Base-by-base conservation (phyloP, 2,113 vertebrate genomes). In the Microtus richardsoni region DNA sequence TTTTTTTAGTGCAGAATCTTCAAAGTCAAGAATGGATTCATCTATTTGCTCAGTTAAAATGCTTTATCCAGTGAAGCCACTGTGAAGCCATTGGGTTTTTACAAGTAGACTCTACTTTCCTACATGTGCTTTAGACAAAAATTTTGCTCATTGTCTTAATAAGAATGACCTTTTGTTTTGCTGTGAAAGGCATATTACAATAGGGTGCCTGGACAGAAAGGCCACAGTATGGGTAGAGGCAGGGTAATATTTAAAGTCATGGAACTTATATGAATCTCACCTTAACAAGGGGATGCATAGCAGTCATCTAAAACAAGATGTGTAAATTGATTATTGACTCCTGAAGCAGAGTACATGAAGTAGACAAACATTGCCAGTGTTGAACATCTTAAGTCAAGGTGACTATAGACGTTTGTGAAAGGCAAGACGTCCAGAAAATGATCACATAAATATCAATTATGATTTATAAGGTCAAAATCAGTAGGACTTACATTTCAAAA, bases 391-490 rank as follows among this genome's bases (percentile, higher is more conserved):
- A 66, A 33, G 77, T 96, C 8, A 92, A 70, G 80, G 90, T 90
- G 33, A 71, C 66, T 71, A 0, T 13, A 75, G 12, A 60, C 58
- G 24, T 16, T 89, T 96, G 93, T 89, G 10, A 84, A 80, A 91
- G 7, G 16, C 62, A 89, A 60, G 19, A 28, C 7, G 39, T 88
- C 70, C 33, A 71, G 75, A 89, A 90, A 41, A 49, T 84, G 2
- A 75, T 71, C 7, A 44, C 1, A 71, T 85, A 26, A 11, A 4
- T 85, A 93, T 47, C 80, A 85, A 54, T 33, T 82, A 4, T 88
- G 41, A 85, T 77, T 85, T 88, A 60, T 66, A 70, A 77, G 19
- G 24, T 70, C 87, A 93, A 93, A 87, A 87, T 17, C 26, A 47
- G 8, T 30, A 47, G 47, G 58, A 64, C 36, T 85, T 94, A 26